Conservation (phyloP, 2,888 invertebrate genomes). For the Ichneumoninae sp. region DNA sequence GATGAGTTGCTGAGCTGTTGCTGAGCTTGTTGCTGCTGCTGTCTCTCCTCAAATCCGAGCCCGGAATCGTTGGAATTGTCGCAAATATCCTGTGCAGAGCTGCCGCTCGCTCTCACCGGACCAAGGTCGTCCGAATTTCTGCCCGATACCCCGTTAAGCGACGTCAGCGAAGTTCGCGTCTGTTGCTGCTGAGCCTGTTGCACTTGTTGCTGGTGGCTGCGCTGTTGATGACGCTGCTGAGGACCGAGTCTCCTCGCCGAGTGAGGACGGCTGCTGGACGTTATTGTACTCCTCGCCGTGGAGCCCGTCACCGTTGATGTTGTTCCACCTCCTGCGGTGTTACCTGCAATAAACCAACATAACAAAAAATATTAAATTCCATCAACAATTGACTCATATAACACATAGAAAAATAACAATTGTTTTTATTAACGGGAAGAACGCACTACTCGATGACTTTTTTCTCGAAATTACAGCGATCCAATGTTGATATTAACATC, state of each 20-base stretch:
- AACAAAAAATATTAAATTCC: not conserved
- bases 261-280: conserved; percentile 84
- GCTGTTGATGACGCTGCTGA: conserved; percentile 84
- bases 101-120: conserved; percentile 83
- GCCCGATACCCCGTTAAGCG: conserved; percentile 83
- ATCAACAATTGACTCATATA: not conserved
- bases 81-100: conserved; percentile 87
- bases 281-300: conserved; percentile 80
- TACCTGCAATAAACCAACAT: conserved; percentile 71
- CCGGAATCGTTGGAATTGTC: conserved; percentile 97
- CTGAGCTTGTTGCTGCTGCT: conserved; percentile 83
- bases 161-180: conserved; percentile 80
- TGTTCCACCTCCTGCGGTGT: conserved; percentile 75
- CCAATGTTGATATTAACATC: not conserved
- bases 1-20: conserved; percentile 79
- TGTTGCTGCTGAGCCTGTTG: conserved; percentile 60
- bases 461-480: not conserved
- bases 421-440: not conserved
- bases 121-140: conserved; percentile 86
- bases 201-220: conserved; percentile 62
- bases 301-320: conserved; percentile 78
- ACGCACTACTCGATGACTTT: not conserved
- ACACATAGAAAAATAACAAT: not conserved
- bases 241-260: conserved; percentile 84
- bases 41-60: conserved; percentile 92